Percentiles rank a stretch among this genome's conserved stretches.
These are phyloP conservation scores for Lophochroa leadbeateri DNA, from an alignment of 2,113 vertebrate species.

Conservation along the genomic window DNA sequence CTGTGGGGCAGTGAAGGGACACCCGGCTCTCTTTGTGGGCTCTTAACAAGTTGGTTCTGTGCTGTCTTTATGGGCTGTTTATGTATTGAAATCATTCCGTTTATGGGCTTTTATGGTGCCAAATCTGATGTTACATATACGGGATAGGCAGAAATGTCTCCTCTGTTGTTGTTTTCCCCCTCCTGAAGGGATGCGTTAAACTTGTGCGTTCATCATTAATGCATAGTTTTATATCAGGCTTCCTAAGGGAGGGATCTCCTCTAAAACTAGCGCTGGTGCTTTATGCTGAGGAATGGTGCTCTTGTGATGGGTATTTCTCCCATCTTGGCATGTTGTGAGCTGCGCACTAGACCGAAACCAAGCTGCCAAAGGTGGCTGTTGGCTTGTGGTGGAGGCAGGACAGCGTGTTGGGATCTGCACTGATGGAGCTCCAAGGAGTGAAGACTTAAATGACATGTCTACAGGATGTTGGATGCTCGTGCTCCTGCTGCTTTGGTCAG, in stretches of 20 bases:
- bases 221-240: not conserved
- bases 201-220: not conserved
- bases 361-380: not conserved
- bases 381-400: not conserved
- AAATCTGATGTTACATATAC: fast-evolving
- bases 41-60: fast-evolving
- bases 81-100: not conserved
- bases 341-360: not conserved
- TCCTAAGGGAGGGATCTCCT: not conserved
- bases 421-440: fast-evolving
- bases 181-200: not conserved
- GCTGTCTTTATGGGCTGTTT: not conserved
- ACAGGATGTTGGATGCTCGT: not conserved
- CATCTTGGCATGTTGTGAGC: not conserved
- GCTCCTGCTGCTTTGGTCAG: fast-evolving
- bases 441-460: fast-evolving
- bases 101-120: not conserved
- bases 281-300: not conserved
- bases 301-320: not conserved
- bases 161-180: fast-evolving
- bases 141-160: not conserved
- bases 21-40: fast-evolving
- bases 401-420: fast-evolving
- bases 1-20: not conserved
- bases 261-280: not conserved